These are phyloP conservation scores for Ectobius pallidus DNA, from an alignment of 2,888 invertebrate genomes.

Conservation along the genomic window DNA sequence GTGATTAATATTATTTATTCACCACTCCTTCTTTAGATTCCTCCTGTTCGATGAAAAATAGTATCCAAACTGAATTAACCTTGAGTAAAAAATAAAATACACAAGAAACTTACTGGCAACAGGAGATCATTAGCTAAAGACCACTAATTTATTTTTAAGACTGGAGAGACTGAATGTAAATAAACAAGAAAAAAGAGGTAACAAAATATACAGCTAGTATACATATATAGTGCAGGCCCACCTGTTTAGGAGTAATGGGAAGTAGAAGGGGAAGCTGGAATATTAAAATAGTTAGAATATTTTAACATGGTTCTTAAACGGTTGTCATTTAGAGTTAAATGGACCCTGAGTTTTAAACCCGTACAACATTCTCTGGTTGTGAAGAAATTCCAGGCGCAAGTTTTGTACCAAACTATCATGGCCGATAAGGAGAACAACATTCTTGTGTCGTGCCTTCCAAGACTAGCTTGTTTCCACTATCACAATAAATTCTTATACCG, in stretches of 20 bases:
- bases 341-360: not conserved
- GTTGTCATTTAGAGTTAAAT: conserved; percentile 27
- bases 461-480: not conserved
- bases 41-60: too few relatives aligned
- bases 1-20: too few relatives aligned
- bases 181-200: not conserved
- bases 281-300: conserved; percentile 28
- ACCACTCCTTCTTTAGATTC: too few relatives aligned
- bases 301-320: conserved; percentile 25
- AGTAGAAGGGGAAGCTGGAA: not conserved
- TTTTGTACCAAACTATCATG: not conserved
- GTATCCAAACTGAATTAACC: too few relatives aligned
- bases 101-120: not conserved
- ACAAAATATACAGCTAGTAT: not conserved
- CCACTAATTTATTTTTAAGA: conserved; percentile 27
- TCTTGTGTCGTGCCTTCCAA: not conserved
- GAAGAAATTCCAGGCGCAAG: not conserved
- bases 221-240: not conserved
- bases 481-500: not conserved
- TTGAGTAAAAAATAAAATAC: conserved; percentile 6
- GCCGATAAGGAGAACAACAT: conserved; percentile 13
- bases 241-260: not conserved
- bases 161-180: not conserved
- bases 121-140: conserved; percentile 24
- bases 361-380: not conserved